Percentiles rank a stretch among this genome's conserved stretches.
Conservation (phyloP, 2,888 invertebrate species). For the Bhutanitis thaidina region DNA sequence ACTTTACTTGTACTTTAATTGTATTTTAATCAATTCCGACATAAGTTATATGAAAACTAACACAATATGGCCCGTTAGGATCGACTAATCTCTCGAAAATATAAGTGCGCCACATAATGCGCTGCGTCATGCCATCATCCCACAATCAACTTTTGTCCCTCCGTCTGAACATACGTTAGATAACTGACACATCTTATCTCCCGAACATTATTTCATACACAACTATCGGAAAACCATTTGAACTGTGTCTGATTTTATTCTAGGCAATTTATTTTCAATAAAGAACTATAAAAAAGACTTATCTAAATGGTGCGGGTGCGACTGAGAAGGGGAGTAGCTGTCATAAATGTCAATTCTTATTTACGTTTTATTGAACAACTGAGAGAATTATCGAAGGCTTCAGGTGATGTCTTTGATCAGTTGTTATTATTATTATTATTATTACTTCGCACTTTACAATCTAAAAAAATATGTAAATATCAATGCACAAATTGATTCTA, state of each 20-base stretch:
- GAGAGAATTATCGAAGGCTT: constrained; percentile 24
- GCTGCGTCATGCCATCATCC: constrained; percentile 33
- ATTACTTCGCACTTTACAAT: not conserved
- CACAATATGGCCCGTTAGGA: too few relatives aligned
- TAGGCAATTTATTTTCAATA: constrained; percentile 81
- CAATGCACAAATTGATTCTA: too few relatives aligned
- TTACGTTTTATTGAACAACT: constrained; percentile 60
- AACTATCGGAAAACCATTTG: constrained; percentile 78
- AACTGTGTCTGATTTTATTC: constrained; percentile 77
- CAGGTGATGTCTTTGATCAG: constrained; percentile 6
- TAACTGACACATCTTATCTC: constrained; percentile 68
- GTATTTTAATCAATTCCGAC: too few relatives aligned
- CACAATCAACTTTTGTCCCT: constrained; percentile 33
- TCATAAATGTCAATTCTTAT: constrained; percentile 73
- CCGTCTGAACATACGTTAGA: constrained; percentile 53
- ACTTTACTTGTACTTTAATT: too few relatives aligned
- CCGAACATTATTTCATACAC: constrained; percentile 73
- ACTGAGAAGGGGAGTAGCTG: constrained; percentile 60
- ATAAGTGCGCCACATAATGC: constrained; percentile 2
- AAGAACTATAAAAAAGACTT: constrained; percentile 80
- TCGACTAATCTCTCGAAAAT: not conserved
- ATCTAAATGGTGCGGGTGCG: constrained; percentile 73
- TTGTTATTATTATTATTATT: not conserved
- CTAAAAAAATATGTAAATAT: too few relatives aligned
- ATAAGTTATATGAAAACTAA: too few relatives aligned